Conservation (phyloP, 2,888 invertebrate species). For the Catocala sponsa region DNA sequence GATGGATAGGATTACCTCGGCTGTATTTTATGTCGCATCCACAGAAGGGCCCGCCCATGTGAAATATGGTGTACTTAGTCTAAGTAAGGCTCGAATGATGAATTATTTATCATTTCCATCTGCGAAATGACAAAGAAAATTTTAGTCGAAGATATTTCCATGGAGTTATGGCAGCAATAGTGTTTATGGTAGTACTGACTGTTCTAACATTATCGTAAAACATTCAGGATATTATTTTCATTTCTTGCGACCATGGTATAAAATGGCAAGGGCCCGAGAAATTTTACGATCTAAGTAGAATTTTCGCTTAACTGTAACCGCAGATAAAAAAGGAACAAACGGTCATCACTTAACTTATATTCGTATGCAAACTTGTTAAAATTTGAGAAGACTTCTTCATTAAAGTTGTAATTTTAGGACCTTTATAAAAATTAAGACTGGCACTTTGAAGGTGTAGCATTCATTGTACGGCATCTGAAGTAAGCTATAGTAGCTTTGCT, state of each 20-base stretch:
- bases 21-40: conserved; percentile 84
- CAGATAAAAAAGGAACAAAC: too few species aligned
- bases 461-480: too few species aligned
- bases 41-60: conserved; percentile 77
- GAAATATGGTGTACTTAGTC: conserved; percentile 85
- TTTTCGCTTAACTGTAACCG: too few species aligned
- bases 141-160: conserved; percentile 59
- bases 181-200: conserved; percentile 53
- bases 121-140: conserved; percentile 70
- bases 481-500: too few species aligned
- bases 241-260: background rate
- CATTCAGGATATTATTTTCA: conserved; percentile 27
- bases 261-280: background rate
- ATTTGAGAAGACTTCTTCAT: too few species aligned
- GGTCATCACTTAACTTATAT: too few species aligned
- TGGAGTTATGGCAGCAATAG: conserved; percentile 58
- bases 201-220: conserved; percentile 49
- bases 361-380: too few species aligned
- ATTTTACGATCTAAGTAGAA: conserved; percentile 1
- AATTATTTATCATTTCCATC: conserved; percentile 83
- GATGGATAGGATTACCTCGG: conserved; percentile 84
- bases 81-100: conserved; percentile 83
- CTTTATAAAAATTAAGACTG: too few species aligned
- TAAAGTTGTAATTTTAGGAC: too few species aligned
- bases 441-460: too few species aligned